Percentiles rank a stretch among this genome's conserved stretches.
These are phyloP conservation scores for Ginglymostoma cirratum DNA, from an alignment of 2,113 vertebrate genomes.

Conservation along the genomic window DNA sequence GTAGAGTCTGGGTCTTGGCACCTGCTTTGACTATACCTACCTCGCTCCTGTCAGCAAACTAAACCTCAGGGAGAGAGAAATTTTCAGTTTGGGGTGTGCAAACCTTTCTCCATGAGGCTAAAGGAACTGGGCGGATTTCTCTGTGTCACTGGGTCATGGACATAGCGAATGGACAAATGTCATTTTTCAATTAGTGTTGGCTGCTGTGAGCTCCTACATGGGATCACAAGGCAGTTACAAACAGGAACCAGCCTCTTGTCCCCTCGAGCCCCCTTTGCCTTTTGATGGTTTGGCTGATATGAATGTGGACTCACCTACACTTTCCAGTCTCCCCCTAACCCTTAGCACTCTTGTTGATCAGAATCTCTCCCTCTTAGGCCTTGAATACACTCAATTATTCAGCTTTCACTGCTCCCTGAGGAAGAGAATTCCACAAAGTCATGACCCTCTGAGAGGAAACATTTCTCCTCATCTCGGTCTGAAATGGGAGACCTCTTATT, in stretches of 20 bases:
- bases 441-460: too few species aligned
- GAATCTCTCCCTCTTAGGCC: too few species aligned
- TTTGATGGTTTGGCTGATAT: too few species aligned
- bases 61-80: not conserved
- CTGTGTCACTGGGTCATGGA: not conserved
- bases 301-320: too few species aligned
- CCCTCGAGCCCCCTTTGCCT: not conserved
- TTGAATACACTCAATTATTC: too few species aligned
- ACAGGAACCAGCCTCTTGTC: not conserved
- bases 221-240: not conserved
- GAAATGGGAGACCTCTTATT: too few species aligned
- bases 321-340: too few species aligned
- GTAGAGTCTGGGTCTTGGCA: not conserved
- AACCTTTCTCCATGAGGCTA: not conserved
- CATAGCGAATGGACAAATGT: not conserved
- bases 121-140: not conserved
- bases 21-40: not conserved
- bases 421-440: too few species aligned
- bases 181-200: not conserved
- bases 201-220: not conserved
- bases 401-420: too few species aligned
- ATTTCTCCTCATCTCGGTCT: too few species aligned
- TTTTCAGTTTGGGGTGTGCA: not conserved
- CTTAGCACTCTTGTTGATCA: too few species aligned
- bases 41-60: not conserved